These are phyloP conservation scores for Holothuria scabra DNA, from an alignment of 53 echinoderm and acorn worm species.

Conservation along the genomic window DNA sequence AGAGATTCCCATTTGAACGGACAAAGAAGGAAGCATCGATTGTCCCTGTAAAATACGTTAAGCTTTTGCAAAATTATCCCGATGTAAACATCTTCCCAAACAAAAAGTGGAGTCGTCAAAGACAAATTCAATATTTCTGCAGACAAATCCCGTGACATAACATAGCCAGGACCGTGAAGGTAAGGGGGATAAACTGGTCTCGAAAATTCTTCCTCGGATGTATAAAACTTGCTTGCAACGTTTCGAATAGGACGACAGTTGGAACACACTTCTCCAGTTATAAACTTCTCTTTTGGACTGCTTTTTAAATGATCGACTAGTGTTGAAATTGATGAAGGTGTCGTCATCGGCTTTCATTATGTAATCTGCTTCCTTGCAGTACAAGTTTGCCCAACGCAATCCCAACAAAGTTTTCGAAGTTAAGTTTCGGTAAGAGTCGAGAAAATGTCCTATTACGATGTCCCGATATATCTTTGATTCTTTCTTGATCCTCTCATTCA, in stretches of 20 bases:
- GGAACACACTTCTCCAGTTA: background rate
- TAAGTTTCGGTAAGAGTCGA: slow-evolving; percentile 67
- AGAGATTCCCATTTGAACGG: too few species aligned
- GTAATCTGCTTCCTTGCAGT: slow-evolving; percentile 63
- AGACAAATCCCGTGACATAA: slow-evolving; percentile 19
- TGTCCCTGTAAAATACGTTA: background rate
- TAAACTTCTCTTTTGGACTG: background rate
- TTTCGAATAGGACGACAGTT: background rate
- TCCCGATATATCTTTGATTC: slow-evolving; percentile 59
- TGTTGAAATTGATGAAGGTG: slow-evolving; percentile 50
- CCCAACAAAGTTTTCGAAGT: slow-evolving; percentile 74
- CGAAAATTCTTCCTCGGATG: background rate
- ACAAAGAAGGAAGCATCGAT: slow-evolving; percentile 11
- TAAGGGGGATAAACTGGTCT: slow-evolving; percentile 12
- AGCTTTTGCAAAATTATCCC: slow-evolving; percentile 32
- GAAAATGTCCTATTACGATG: slow-evolving; percentile 60
- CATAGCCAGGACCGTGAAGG: background rate
- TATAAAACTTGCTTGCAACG: slow-evolving; percentile 6
- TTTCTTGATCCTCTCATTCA: background rate
- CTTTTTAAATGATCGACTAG: slow-evolving; percentile 29
- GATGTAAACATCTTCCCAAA: slow-evolving; percentile 33
- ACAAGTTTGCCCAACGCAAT: slow-evolving; percentile 69
- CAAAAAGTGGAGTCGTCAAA: background rate
- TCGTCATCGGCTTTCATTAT: slow-evolving; percentile 66
- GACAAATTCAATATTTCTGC: background rate